phyloP scores from a whole-genome alignment of 2,888 invertebrate species.

The Diarsia dahlii region DNA sequence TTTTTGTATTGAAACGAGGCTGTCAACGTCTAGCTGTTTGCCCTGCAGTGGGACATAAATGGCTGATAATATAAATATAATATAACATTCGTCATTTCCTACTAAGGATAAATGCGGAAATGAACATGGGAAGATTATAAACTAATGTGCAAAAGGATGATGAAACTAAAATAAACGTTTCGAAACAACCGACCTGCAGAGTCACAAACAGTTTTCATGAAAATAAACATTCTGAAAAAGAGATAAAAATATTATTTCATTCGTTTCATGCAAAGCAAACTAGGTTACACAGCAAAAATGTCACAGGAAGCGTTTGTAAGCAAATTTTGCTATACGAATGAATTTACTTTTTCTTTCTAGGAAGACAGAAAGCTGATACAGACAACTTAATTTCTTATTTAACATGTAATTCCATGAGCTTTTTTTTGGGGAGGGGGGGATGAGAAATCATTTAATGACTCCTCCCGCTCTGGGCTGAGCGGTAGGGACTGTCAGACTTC shows the following conservation, averaged over 20 bases:
- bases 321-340: conserved; percentile 8
- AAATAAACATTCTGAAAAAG: background rate
- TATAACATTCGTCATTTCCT: background rate
- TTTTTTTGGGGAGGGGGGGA: too few relatives aligned
- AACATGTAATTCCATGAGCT: background rate
- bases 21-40: background rate
- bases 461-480: too few relatives aligned
- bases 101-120: background rate
- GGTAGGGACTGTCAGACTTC: too few relatives aligned
- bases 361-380: background rate
- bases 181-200: background rate
- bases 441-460: too few relatives aligned
- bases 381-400: conserved; percentile 19
- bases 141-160: background rate
- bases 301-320: conserved; percentile 4
- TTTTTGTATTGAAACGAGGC: too few relatives aligned
- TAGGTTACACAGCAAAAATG: conserved; percentile 10
- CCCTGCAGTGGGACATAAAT: background rate
- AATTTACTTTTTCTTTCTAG: background rate
- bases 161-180: too few relatives aligned
- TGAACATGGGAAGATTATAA: background rate
- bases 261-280: conserved; percentile 19
- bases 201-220: background rate
- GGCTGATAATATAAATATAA: background rate
- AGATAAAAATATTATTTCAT: conserved; percentile 8